These are phyloP conservation scores for Torymus tubicola DNA, from an alignment of 2,888 invertebrate species.

Conservation along the genomic window DNA sequence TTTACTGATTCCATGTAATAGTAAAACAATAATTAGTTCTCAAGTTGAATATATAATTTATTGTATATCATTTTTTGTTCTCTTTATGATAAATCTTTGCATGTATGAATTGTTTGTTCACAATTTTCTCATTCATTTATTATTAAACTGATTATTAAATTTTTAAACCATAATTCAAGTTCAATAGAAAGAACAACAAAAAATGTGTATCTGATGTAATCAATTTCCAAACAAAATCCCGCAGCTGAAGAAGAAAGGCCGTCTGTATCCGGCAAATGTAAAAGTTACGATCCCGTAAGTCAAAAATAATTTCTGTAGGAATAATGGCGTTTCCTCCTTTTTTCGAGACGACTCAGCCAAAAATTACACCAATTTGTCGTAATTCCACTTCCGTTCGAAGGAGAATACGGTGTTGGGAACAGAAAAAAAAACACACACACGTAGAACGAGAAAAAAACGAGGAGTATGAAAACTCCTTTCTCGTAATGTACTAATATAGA, in stretches of 20 bases:
- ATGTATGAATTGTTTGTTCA: no score
- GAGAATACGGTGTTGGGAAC: neutral
- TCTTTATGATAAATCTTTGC: no score
- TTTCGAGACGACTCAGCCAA: neutral
- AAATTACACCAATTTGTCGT: slow-evolving; percentile 36
- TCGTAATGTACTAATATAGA: neutral
- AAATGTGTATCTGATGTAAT: neutral
- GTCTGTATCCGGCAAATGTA: slow-evolving; percentile 33
- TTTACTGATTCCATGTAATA: no score
- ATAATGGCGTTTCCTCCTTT: neutral
- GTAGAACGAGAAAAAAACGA: slow-evolving; percentile 2
- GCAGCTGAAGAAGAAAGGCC: slow-evolving; percentile 22
- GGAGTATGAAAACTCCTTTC: slow-evolving; percentile 4
- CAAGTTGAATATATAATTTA: no score
- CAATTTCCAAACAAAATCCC: slow-evolving; percentile 7
- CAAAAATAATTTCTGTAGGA: slow-evolving; percentile 27
- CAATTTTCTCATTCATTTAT: no score
- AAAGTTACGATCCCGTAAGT: slow-evolving; percentile 35
- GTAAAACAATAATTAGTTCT: no score
- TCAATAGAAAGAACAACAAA: neutral
- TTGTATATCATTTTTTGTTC: no score
- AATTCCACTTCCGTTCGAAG: slow-evolving; percentile 22
- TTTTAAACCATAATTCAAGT: no score
- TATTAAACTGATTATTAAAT: no score
- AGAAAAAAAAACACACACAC: neutral